These are phyloP conservation scores for Cotesia typhae DNA, from an alignment of 1,140 invertebrate genomes.

Conservation along the genomic window DNA sequence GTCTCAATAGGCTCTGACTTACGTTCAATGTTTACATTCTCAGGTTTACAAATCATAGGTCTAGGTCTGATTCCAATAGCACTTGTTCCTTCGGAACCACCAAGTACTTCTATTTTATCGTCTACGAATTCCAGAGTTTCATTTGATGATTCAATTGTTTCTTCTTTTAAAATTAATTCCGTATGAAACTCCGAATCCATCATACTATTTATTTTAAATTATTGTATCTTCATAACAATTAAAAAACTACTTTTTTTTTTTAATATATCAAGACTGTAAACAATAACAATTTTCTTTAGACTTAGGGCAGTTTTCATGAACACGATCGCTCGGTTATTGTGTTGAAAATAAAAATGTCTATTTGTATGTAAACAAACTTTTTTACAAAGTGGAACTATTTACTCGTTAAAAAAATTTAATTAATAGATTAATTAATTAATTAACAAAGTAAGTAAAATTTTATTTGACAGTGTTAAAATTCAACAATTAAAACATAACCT, in stretches of 20 bases:
- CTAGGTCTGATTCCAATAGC: slow-evolving; percentile 60
- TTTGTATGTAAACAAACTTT: no score
- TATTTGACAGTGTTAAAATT: no score
- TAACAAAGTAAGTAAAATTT: no score
- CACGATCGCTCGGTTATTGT: background rate
- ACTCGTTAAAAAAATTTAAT: no score
- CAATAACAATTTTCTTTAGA: background rate
- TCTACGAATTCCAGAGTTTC: slow-evolving; percentile 38
- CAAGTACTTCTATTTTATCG: slow-evolving; percentile 30
- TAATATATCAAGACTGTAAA: no score
- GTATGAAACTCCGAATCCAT: slow-evolving; percentile 37
- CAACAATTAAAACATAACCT: no score
- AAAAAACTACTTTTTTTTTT: background rate
- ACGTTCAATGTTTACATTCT: slow-evolving; percentile 56
- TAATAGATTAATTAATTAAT: no score
- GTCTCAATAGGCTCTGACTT: slow-evolving; percentile 62
- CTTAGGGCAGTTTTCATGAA: background rate
- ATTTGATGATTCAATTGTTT: slow-evolving; percentile 42
- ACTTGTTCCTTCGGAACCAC: slow-evolving; percentile 42
- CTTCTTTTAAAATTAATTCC: slow-evolving; percentile 48
- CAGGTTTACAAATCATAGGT: slow-evolving; percentile 61
- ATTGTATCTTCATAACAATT: background rate
- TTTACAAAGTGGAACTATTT: no score
- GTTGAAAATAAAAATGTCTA: no score
- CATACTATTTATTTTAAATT: background rate